phyloP scores from a whole-genome alignment of 2,113 vertebrate genomes.

The Mesocricetus auratus region DNA sequence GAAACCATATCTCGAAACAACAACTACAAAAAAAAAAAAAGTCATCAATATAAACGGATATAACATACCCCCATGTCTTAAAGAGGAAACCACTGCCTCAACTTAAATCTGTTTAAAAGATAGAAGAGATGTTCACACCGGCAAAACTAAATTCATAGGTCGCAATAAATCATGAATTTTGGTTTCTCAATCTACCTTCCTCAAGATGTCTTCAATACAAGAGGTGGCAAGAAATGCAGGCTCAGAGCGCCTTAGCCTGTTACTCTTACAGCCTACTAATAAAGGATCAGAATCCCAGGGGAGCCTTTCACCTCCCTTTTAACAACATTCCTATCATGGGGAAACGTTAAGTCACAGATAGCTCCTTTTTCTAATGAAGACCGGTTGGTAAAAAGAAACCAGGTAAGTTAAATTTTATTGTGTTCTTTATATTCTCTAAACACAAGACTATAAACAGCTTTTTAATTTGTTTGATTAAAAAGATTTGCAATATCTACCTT shows the following conservation, averaged over 20 bases:
- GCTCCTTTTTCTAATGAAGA: conserved; percentile 43
- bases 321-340: neutral
- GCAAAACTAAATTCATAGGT: conserved; percentile 22
- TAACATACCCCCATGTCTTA: neutral
- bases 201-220: neutral
- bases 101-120: neutral
- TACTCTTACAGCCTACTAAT: neutral
- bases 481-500: conserved; percentile 62
- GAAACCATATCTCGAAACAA: too few species aligned
- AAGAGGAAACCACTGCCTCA: conserved; percentile 15
- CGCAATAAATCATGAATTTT: conserved; percentile 30
- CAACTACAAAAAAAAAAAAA: conserved; percentile 49
- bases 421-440: conserved; percentile 54
- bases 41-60: conserved; percentile 31
- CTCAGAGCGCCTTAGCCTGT: neutral
- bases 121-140: neutral
- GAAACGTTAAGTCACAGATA: neutral
- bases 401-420: conserved; percentile 57
- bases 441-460: conserved; percentile 35
- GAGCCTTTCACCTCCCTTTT: neutral
- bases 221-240: neutral
- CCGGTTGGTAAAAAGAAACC: conserved; percentile 47
- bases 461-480: conserved; percentile 67
- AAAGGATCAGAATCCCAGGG: conserved; percentile 12
- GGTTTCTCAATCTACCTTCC: neutral